Percentiles rank a stretch among this genome's conserved stretches.
These are phyloP conservation scores for Marronus borbonicus DNA, from an alignment of 2,888 invertebrate species.

Conservation along the genomic window DNA sequence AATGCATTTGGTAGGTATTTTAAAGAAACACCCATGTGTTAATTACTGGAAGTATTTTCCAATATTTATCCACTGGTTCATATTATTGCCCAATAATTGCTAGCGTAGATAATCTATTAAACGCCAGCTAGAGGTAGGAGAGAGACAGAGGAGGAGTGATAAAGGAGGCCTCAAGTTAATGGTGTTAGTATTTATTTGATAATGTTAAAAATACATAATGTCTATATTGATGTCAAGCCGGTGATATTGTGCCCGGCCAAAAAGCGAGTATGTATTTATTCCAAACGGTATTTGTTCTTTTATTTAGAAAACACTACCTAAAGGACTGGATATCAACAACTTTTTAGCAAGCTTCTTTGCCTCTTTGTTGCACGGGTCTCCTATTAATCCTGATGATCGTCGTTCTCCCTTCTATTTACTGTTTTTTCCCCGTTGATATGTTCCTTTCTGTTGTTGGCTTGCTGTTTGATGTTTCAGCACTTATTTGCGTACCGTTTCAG, in stretches of 20 bases:
- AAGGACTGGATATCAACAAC: constrained; percentile 41
- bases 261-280: constrained; percentile 19
- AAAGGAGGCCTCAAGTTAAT: constrained; percentile 27
- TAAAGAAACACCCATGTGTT: constrained; percentile 43
- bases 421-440: not conserved
- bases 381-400: not conserved
- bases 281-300: constrained; percentile 37
- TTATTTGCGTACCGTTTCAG: constrained; percentile 30
- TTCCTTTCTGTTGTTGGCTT: not conserved
- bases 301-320: constrained; percentile 42
- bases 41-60: constrained; percentile 43
- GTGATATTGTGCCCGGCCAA: constrained; percentile 32
- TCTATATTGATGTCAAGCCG: constrained; percentile 40
- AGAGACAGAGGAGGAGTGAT: not conserved
- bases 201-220: constrained; percentile 44
- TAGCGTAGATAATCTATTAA: constrained; percentile 43
- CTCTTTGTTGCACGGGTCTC: not conserved
- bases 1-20: constrained; percentile 39
- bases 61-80: constrained; percentile 41
- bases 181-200: constrained; percentile 46
- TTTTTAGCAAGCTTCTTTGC: constrained; percentile 29
- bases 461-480: constrained; percentile 8
- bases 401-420: not conserved
- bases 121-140: not conserved
- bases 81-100: constrained; percentile 44